Percentiles rank a stretch among this genome's conserved stretches.
phyloP scores from a whole-genome alignment of 2,888 invertebrate genomes.

The Cephus pulcher region DNA sequence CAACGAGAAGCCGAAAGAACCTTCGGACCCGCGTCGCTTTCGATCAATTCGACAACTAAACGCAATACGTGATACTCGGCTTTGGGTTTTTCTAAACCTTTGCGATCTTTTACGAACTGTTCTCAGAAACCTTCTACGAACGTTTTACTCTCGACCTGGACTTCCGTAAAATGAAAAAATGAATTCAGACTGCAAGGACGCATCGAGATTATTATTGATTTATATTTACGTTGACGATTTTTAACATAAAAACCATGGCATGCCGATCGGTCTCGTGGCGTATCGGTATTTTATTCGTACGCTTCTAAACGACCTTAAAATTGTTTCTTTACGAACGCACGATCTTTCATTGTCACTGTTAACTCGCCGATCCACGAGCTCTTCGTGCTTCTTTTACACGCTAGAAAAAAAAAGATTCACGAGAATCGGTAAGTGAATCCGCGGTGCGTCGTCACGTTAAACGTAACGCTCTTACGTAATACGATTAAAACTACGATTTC shows the following conservation, averaged over 20 bases:
- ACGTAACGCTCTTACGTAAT: background rate
- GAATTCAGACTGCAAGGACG: background rate
- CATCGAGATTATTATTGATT: background rate
- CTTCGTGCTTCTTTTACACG: no score
- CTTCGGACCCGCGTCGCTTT: background rate
- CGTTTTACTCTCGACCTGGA: background rate
- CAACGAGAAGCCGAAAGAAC: background rate
- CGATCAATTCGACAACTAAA: background rate
- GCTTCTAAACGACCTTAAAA: background rate
- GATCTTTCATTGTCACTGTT: background rate
- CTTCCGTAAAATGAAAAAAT: background rate
- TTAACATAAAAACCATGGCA: background rate
- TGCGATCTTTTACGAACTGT: background rate
- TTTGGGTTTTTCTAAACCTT: background rate
- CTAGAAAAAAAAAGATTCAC: no score
- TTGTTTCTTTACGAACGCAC: background rate
- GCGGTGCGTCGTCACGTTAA: background rate
- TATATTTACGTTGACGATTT: background rate
- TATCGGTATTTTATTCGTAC: background rate
- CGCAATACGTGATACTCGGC: background rate
- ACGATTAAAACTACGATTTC: background rate
- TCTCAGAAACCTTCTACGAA: background rate
- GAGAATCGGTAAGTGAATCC: background rate
- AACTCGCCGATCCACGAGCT: background rate
- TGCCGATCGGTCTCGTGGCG: background rate